Evolutionary conservation across 1,140 invertebrate genomes (phyloP), one percentile per base, ranked within the genome.

Genomic region (Leptopilina boulardi): DNA sequence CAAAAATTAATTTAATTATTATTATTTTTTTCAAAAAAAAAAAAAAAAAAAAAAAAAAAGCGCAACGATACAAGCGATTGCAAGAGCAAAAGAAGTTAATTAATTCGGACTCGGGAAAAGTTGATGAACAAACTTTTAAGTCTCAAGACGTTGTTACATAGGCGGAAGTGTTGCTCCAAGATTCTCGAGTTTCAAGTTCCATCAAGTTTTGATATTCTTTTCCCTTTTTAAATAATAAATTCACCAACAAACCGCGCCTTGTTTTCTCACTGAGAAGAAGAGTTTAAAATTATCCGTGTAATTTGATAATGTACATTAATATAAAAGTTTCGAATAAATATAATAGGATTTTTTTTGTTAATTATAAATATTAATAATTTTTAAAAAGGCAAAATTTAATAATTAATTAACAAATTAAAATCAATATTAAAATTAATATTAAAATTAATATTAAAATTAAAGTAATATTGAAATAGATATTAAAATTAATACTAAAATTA

Each of bases 111-210:
- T n/a, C 15, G 59, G n/a, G 3, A 34, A 66, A 66, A 66, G 23
- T 66, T 34, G 21, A 59, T 59, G 19, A 59, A 66, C 21, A 66
- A 66, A 66, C 26, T 34, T 30, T 30, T 30, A 66, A 34, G 59
- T 34, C 23, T 30, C 59, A 23, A 18, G 41, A 42, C 41, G 19
- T 56, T 56, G 54, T 23, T 56, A 56, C 1, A 26, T 21, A 59
- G 6, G 23, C 23, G 59, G 59, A 66, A 66, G 21, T 66, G 59
- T 59, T 59, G 56, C 3, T 26, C 11, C 13, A 23, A 66, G 59
- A 15, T 30, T 8, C 13, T 66, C 11, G 59, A 66, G 59, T 66
- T 34, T 66, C 9, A n/a, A 66, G 59, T 66, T 66, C 59, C 23
- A 5, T 30, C 23, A 30, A 66, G 59, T 66, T 66, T 30, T 15